phyloP scores from a whole-genome alignment of 2,797 vertebrate species.

The Galago senegalensis region DNA sequence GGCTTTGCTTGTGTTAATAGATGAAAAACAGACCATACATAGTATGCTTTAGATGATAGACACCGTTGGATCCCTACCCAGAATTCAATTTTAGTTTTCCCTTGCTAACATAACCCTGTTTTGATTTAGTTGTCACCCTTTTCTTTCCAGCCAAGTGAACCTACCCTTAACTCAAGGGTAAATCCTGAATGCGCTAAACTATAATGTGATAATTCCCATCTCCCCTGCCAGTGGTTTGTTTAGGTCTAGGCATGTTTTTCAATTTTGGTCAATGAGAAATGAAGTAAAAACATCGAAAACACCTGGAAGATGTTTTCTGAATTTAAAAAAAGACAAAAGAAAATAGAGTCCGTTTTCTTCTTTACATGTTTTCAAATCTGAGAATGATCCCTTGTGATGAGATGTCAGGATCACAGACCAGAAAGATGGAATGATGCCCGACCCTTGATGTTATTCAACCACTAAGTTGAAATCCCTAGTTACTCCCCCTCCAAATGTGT shows the following conservation, averaged over 20 bases:
- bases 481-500: background rate
- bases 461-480: background rate
- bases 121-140: background rate
- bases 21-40: background rate
- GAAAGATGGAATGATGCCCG: background rate
- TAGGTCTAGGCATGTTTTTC: background rate
- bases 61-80: background rate
- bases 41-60: background rate
- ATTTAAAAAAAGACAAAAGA: background rate
- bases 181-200: background rate
- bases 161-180: background rate
- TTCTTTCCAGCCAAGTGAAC: background rate
- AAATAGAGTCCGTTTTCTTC: background rate
- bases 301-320: slow-evolving; percentile 25
- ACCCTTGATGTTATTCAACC: background rate
- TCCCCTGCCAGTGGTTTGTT: background rate
- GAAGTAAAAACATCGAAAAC: slow-evolving; percentile 5
- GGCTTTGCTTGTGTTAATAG: background rate
- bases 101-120: background rate
- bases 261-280: background rate
- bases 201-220: background rate
- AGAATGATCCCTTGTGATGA: background rate
- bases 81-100: slow-evolving; percentile 22
- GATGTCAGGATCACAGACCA: background rate
- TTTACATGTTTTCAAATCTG: slow-evolving; percentile 16